Evolutionary conservation across 2,113 vertebrate species (phyloP), one percentile per base, ranked within the genome.

Genomic region (Dryoscopus gambensis): DNA sequence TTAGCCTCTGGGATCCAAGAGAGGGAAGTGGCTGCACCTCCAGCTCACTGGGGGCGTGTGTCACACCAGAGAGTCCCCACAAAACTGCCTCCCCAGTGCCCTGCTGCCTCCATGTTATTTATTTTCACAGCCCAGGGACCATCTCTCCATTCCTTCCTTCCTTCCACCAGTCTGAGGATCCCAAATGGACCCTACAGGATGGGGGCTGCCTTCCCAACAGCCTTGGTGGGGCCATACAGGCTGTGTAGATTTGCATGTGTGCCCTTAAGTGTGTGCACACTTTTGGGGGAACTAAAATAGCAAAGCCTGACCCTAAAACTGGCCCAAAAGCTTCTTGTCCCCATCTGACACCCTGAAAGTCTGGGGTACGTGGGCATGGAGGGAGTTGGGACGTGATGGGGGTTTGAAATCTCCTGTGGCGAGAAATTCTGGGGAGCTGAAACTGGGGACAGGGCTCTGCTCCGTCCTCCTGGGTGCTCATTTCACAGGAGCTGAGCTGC

Each of bases 1-100:
- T 95, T 55, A 40, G n/a, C 65, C 47, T 18, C n/a, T 53, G 46
- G 46, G 40, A 79, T 87, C 65, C 13, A 0, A 33, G 82, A 5
- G 1, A 67, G 67, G 35, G 71, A 82, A 50, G 47, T 1, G 17
- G 39, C 53, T n/a, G 20, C 1, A 0, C 15, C 46, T 60, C 35
- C 7, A 37, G 16, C 44, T 44, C 2, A 0, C 37, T 15, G 59
- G 27, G n/a, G 30, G 19, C 0, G 0, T 12, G 64, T 0, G 0
- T 50, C 3, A 1, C 37, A 2, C 22, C 52, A 40, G 37, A 1
- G 1, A 10, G 50, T 5, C 2, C n/a, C 28, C 5, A 2, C 17
- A 35, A 31, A 83, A 33, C 8, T 4, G 0, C 13, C 16, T 33
- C 13, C 17, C 11, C 50, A 42, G 13, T 8, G 12, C 15, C 50